Conservation (phyloP, 2,888 invertebrate genomes). For the Tortrix viridana region DNA sequence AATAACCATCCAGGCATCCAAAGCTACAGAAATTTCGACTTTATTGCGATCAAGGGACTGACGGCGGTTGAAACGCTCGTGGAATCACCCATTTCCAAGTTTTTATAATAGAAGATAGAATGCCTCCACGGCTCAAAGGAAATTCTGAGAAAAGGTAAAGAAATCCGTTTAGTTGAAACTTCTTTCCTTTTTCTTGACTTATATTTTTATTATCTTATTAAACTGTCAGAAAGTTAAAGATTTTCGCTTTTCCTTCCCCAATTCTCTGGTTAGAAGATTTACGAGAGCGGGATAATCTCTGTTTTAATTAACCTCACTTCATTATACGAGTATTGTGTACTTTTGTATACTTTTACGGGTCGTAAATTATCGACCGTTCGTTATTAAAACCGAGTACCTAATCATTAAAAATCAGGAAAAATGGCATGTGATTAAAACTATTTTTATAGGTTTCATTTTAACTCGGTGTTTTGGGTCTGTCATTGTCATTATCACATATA, state of each 20-base stretch:
- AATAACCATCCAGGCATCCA: no score
- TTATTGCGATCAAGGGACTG: no score
- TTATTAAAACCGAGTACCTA: neutral
- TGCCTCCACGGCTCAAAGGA: conserved; percentile 38
- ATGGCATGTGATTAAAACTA: no score
- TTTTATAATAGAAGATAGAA: conserved; percentile 37
- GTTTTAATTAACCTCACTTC: conserved; percentile 72
- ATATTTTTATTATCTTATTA: conserved; percentile 82
- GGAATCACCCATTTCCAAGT: no score
- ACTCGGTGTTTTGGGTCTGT: no score
- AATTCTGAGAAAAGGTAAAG: conserved; percentile 46
- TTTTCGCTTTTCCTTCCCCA: conserved; percentile 73
- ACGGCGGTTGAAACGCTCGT: no score
- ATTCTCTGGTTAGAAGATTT: conserved; percentile 72
- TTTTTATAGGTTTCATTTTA: no score
- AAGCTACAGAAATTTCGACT: no score
- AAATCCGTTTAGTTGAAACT: conserved; percentile 55
- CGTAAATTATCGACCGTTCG: conserved; percentile 2
- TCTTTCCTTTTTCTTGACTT: conserved; percentile 56
- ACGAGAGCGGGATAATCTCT: conserved; percentile 66
- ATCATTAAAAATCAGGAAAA: no score
- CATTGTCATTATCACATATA: no score
- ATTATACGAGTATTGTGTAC: conserved; percentile 45
- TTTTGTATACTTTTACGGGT: conserved; percentile 2
- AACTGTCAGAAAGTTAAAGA: conserved; percentile 81